Conservation (phyloP, 2,797 vertebrate genomes). For the Malurus splendens region DNA sequence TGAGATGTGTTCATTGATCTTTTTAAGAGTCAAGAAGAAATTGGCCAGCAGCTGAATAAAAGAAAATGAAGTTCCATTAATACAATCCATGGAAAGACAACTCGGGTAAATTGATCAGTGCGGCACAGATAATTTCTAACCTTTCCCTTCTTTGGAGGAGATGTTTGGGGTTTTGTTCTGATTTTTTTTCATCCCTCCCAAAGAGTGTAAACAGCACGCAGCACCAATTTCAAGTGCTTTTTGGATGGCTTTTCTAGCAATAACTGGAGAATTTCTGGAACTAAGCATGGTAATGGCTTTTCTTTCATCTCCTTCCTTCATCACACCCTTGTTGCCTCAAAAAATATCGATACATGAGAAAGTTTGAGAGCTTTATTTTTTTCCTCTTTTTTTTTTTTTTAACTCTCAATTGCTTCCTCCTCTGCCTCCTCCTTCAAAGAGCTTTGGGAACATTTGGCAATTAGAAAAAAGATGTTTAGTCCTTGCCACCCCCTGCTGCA, state of each 20-base stretch:
- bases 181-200: background rate
- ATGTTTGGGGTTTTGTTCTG: slow-evolving; percentile 46
- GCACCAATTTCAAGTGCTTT: slow-evolving; percentile 69
- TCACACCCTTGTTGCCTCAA: background rate
- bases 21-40: slow-evolving; percentile 74
- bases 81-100: slow-evolving; percentile 76
- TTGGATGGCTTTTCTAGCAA: slow-evolving; percentile 64
- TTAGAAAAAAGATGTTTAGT: background rate
- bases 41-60: slow-evolving; percentile 72
- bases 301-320: background rate
- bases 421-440: background rate
- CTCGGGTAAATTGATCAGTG: slow-evolving; percentile 78
- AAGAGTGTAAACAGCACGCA: slow-evolving; percentile 64
- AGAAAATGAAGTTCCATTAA: slow-evolving; percentile 82
- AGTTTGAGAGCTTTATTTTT: background rate
- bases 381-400: background rate
- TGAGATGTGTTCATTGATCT: slow-evolving; percentile 78
- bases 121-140: slow-evolving; percentile 75
- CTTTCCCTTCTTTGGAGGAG: slow-evolving; percentile 70
- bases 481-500: background rate
- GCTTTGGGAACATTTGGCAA: background rate
- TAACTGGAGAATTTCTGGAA: slow-evolving; percentile 68
- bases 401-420: background rate
- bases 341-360: slow-evolving; percentile 44
- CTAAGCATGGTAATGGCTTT: slow-evolving; percentile 38